Conservation (phyloP, 2,113 vertebrate species). For the Crocuta crocuta region DNA sequence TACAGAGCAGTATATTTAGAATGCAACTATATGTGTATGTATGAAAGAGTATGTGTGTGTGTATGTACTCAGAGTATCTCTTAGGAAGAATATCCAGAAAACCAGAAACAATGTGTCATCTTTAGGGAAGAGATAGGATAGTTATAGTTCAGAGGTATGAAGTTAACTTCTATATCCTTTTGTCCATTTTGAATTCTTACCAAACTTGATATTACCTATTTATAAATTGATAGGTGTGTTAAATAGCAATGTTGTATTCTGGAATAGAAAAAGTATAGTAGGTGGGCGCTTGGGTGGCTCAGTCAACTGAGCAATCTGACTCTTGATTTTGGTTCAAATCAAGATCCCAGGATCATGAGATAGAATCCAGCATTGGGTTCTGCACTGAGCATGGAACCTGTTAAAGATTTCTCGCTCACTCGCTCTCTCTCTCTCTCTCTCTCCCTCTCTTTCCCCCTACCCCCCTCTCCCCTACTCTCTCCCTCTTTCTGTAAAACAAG, state of each 20-base stretch:
- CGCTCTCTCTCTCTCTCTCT: no score
- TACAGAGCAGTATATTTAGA: not conserved
- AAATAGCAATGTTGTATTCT: not conserved
- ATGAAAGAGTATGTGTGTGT: not conserved
- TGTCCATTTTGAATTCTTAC: not conserved
- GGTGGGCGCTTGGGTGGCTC: no score
- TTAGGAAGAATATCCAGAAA: not conserved
- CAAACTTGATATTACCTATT: not conserved
- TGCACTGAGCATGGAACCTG: no score
- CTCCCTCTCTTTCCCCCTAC: no score
- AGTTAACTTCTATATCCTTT: not conserved
- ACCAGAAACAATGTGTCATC: not conserved
- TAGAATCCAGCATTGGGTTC: no score
- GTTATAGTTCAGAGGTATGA: not conserved
- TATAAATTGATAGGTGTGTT: conserved; percentile 11
- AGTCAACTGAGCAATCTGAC: no score
- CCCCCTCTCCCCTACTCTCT: no score
- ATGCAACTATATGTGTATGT: not conserved
- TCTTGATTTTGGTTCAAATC: no score
- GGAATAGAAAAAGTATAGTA: not conserved
- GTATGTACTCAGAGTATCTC: not conserved
- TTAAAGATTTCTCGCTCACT: no score
- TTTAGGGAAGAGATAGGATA: not conserved
- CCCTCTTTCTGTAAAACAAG: no score
- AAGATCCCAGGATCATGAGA: no score